Percentiles rank a stretch among this genome's conserved stretches.
Evolutionary conservation across 2,888 invertebrate species (phyloP).

Genomic region (Drosophila sordidapex): DNA sequence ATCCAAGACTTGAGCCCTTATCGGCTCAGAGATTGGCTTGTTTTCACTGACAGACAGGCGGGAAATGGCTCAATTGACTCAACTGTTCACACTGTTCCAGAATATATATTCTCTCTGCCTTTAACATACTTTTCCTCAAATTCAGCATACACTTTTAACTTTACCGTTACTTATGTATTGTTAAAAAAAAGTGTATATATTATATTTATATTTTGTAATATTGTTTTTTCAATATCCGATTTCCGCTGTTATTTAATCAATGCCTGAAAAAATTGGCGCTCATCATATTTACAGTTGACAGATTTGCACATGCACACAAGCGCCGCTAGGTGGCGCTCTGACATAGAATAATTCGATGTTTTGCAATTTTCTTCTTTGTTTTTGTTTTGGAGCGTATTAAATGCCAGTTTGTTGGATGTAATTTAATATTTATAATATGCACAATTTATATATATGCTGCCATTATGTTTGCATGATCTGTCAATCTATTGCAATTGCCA

Average conservation of each 20-base stretch:
- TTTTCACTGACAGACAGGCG: neutral
- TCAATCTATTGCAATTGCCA: slow-evolving; percentile 72
- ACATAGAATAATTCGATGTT: slow-evolving; percentile 3
- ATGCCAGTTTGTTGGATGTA: slow-evolving; percentile 68
- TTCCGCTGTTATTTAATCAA: slow-evolving; percentile 31
- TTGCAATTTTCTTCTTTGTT: neutral
- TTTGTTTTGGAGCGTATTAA: slow-evolving; percentile 28
- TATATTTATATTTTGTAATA: neutral
- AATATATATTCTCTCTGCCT: neutral
- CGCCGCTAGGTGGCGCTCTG: slow-evolving; percentile 27
- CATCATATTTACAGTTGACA: slow-evolving; percentile 32
- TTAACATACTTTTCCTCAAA: neutral
- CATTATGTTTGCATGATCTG: slow-evolving; percentile 79
- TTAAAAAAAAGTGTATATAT: neutral
- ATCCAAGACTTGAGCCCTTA: neutral
- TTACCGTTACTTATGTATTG: neutral
- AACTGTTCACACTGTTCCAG: neutral
- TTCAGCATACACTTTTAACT: neutral
- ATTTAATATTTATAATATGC: slow-evolving; percentile 78
- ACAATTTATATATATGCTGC: slow-evolving; percentile 64
- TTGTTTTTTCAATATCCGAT: neutral
- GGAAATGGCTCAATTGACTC: neutral
- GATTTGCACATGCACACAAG: slow-evolving; percentile 16
- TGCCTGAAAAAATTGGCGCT: slow-evolving; percentile 2
- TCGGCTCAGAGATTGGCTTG: neutral